These are phyloP conservation scores for Centropristis striata DNA, from an alignment of 2,113 vertebrate species.

Conservation along the genomic window DNA sequence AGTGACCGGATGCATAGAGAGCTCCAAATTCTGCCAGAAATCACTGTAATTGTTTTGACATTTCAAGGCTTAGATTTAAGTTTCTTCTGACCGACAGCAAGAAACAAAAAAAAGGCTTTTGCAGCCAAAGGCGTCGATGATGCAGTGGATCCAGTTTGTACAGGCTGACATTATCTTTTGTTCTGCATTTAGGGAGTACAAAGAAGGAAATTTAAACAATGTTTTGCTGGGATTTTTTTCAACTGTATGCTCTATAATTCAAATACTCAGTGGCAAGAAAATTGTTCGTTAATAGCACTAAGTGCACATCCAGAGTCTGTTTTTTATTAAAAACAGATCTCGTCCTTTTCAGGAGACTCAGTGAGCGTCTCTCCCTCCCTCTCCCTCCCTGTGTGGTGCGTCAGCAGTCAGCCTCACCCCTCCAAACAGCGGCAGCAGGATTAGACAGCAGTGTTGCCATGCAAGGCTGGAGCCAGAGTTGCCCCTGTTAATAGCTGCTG, in stretches of 20 bases:
- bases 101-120: background rate
- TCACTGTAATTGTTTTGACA: slow-evolving; percentile 70
- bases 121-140: slow-evolving; percentile 18
- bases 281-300: background rate
- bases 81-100: slow-evolving; percentile 14
- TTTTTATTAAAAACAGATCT: background rate
- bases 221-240: background rate
- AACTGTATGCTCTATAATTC: background rate
- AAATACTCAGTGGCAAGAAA: background rate
- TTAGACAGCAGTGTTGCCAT: slow-evolving; percentile 59
- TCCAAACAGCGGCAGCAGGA: slow-evolving; percentile 45
- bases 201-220: background rate
- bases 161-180: background rate
- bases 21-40: slow-evolving; percentile 9
- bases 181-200: background rate
- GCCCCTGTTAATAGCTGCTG: slow-evolving; percentile 63
- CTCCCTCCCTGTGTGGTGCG: background rate
- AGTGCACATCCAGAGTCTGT: slow-evolving; percentile 15
- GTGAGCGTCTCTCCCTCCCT: background rate
- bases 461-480: slow-evolving; percentile 55
- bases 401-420: slow-evolving; percentile 43
- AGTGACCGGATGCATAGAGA: slow-evolving; percentile 26
- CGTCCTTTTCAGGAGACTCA: background rate
- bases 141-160: background rate
- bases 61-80: slow-evolving; percentile 59